These are phyloP conservation scores for Bombyx mandarina DNA, from an alignment of 1,140 invertebrate genomes.

Conservation along the genomic window DNA sequence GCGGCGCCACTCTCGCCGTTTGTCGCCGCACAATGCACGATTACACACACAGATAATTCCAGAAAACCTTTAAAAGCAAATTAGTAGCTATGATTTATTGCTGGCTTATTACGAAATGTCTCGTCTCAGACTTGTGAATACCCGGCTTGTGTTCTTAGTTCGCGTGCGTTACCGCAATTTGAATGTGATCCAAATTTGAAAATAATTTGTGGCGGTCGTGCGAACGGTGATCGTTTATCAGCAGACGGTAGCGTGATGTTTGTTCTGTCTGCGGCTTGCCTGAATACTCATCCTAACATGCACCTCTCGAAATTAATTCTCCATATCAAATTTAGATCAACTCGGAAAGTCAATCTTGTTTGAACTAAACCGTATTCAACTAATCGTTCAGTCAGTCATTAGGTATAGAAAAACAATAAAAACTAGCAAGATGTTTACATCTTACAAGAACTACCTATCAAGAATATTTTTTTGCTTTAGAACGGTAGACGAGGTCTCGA, in stretches of 20 bases:
- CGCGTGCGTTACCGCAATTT: slow-evolving; percentile 65
- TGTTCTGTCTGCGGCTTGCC: too few species aligned
- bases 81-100: slow-evolving; percentile 68
- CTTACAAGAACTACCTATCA: too few species aligned
- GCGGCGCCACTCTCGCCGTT: slow-evolving; percentile 34
- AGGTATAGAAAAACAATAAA: too few species aligned
- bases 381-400: too few species aligned
- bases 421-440: too few species aligned
- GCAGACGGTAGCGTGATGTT: slow-evolving; percentile 5
- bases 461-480: too few species aligned
- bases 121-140: slow-evolving; percentile 12
- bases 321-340: too few species aligned
- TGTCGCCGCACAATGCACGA: slow-evolving; percentile 49
- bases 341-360: too few species aligned
- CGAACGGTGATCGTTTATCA: slow-evolving; percentile 27
- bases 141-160: slow-evolving; percentile 45
- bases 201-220: slow-evolving; percentile 58
- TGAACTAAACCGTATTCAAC: too few species aligned
- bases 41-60: slow-evolving; percentile 55
- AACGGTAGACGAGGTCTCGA: too few species aligned
- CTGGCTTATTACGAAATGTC: slow-evolving; percentile 39
- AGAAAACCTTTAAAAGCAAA: slow-evolving; percentile 68
- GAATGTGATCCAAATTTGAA: slow-evolving; percentile 65
- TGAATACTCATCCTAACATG: too few species aligned
- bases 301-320: too few species aligned